Percentiles rank a stretch among this genome's conserved stretches.
Evolutionary conservation across 2,113 vertebrate genomes (phyloP).

Genomic region (Pipra filicauda): DNA sequence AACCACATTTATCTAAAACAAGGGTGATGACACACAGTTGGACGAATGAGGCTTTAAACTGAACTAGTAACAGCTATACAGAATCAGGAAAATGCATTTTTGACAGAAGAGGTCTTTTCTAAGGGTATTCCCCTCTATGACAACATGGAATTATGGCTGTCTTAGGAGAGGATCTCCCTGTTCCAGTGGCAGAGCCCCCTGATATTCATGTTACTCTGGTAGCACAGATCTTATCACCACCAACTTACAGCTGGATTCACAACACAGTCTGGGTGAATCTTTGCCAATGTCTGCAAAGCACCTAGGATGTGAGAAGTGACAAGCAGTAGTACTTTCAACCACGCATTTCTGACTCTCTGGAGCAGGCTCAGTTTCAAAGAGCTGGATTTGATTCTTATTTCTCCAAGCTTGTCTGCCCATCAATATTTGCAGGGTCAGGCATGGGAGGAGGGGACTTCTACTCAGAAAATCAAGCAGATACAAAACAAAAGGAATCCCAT

Average conservation of each 20-base stretch:
- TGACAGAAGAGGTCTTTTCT: background rate
- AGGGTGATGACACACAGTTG: constrained; percentile 24
- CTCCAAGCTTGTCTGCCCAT: background rate
- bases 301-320: background rate
- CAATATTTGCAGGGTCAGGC: background rate
- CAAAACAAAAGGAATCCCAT: constrained; percentile 50
- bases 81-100: background rate
- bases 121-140: background rate
- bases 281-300: background rate
- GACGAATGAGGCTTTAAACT: background rate
- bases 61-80: background rate
- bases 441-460: constrained; percentile 7
- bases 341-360: background rate
- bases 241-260: background rate
- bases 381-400: background rate
- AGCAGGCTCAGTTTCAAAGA: constrained; percentile 39
- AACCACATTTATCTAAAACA: background rate
- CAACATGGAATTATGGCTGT: background rate
- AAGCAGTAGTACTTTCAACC: background rate
- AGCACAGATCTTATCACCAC: background rate
- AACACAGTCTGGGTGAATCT: background rate
- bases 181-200: background rate
- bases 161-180: background rate
- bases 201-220: background rate
- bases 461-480: constrained; percentile 28